Base-by-base conservation (phyloP, 2,888 invertebrate genomes). In the Athetis lepigone region DNA sequence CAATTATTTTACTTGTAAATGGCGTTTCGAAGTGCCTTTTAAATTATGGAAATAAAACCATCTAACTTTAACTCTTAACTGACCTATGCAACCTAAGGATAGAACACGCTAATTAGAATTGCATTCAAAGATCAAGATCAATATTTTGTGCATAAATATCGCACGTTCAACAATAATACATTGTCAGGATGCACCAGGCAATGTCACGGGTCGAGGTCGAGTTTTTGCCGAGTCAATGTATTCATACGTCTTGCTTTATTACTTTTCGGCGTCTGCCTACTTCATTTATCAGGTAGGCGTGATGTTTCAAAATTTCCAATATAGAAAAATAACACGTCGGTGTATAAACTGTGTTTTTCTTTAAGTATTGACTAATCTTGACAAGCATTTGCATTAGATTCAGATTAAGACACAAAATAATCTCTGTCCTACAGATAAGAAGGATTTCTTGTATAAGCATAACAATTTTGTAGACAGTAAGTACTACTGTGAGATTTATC, bases 181-280 rank as follows among this genome's bases (percentile, higher is more conserved):
- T 39, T 37, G 25, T 36, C 39, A 57, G 39, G 43, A 60, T 70
- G 33, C 42, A 43, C 39, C 49, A 46, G 23, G 29, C 61, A 71
- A 66, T 76, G 56, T 76, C 61, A 43, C 43, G 43, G 62, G 56
- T 67, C 55, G 59, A 75, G 72, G 77, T 59, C 54, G 25, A 39
- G 18, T 37, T 62, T 64, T 75, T 47, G 65, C 60, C 40, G 23
- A 56, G 33, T 61, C 45, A 60, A 56, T 56, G 29, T 46, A 55
- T 63, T 74, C 54, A 67, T 43, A 47, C 29, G 36, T 42, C 25
- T 58, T 70, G 19, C 6, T 36, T 9, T 18, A 52, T 40, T 50
- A 27, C 42, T 56, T 50, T 59, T 52, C 64, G 45, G 50, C 39
- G n/a, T 16, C 18, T 23, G 11, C 13, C 13, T 37, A 58, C 64